Conservation (phyloP, 2,113 vertebrate genomes). For the Pelvicachromis taeniatus region DNA sequence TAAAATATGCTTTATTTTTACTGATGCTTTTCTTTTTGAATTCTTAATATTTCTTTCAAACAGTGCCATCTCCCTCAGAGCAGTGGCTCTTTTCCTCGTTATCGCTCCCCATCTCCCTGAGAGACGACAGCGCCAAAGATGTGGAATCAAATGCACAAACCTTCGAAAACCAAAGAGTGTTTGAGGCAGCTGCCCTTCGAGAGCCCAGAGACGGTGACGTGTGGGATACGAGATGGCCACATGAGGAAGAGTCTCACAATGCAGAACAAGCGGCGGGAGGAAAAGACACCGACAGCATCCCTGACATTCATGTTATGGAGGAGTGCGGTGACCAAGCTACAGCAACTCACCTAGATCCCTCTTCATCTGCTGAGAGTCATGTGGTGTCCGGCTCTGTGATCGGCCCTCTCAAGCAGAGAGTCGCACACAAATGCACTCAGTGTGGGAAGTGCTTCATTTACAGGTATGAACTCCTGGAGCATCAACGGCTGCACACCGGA, state of each 20-base stretch:
- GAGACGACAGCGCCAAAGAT: neutral
- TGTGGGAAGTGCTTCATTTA: slow-evolving; percentile 47
- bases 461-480: slow-evolving; percentile 39
- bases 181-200: neutral
- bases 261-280: neutral
- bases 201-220: neutral
- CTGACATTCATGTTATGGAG: neutral
- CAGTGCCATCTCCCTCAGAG: slow-evolving; percentile 26
- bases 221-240: neutral
- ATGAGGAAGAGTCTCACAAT: neutral
- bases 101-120: neutral
- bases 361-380: neutral
- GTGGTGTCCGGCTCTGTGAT: neutral
- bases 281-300: neutral
- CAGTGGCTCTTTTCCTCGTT: slow-evolving; percentile 31
- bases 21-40: neutral
- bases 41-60: neutral
- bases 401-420: neutral
- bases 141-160: neutral
- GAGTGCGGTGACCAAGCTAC: neutral
- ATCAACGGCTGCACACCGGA: slow-evolving; percentile 41
- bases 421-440: slow-evolving; percentile 43
- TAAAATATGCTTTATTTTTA: neutral
- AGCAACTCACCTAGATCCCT: neutral
- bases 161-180: neutral